Conservation (phyloP, 2,797 vertebrate species). For the Mormyrus proboscirostris region DNA sequence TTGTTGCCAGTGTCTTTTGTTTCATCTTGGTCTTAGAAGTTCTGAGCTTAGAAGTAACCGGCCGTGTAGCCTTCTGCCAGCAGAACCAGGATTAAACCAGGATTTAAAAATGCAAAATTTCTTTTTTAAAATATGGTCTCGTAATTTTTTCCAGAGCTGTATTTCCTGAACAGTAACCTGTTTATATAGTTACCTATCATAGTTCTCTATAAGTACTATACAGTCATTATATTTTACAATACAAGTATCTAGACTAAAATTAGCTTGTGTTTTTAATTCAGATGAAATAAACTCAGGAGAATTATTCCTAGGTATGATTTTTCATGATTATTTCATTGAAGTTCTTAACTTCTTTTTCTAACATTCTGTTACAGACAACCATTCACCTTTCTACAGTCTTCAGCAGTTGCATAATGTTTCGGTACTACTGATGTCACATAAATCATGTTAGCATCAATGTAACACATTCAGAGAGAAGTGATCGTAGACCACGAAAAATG, state of each 20-base stretch:
- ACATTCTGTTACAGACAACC: not conserved
- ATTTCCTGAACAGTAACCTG: slow-evolving; percentile 15
- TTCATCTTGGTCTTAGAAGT: not conserved
- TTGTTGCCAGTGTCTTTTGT: not conserved
- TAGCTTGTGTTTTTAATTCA: slow-evolving; percentile 31
- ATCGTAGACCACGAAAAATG: not conserved
- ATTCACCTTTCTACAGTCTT: not conserved
- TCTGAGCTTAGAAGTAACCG: not conserved
- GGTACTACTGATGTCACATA: not conserved
- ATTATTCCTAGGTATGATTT: slow-evolving; percentile 16
- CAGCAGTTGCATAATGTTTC: not conserved
- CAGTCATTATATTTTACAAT: slow-evolving; percentile 66
- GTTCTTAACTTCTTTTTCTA: not conserved
- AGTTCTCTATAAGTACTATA: slow-evolving; percentile 18
- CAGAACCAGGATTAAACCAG: not conserved
- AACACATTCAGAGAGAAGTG: not conserved
- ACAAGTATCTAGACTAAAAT: slow-evolving; percentile 32
- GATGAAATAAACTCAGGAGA: slow-evolving; percentile 28
- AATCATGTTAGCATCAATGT: not conserved
- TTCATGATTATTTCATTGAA: not conserved
- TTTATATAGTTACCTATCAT: slow-evolving; percentile 18
- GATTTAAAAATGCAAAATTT: not conserved
- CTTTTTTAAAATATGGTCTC: not conserved
- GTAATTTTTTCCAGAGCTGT: not conserved
- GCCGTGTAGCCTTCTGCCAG: not conserved